Conservation (phyloP, 2,888 invertebrate species). For the Harpalus rufipes region DNA sequence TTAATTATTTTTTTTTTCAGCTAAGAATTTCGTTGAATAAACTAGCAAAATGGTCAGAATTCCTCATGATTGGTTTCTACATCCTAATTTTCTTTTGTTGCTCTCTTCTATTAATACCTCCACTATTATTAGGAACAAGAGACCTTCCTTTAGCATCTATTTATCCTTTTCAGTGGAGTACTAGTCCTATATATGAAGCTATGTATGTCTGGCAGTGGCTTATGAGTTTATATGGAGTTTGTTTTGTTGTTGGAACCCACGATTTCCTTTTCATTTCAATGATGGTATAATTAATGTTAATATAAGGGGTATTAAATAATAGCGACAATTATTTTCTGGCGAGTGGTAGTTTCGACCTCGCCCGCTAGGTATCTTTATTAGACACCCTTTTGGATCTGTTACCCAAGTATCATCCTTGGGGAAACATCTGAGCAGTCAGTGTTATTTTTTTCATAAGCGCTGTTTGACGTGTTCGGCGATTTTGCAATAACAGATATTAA, state of each 20-base stretch:
- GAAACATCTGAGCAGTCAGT: too few species aligned
- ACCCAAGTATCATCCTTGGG: too few species aligned
- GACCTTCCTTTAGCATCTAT: conserved; percentile 62
- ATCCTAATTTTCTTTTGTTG: conserved; percentile 58
- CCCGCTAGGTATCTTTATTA: too few species aligned
- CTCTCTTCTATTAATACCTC: conserved; percentile 57
- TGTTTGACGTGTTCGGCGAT: too few species aligned
- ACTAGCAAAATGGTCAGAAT: conserved; percentile 32
- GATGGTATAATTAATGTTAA: conserved; percentile 16
- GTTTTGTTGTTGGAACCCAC: conserved; percentile 59
- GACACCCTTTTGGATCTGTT: too few species aligned
- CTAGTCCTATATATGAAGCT: conserved; percentile 56
- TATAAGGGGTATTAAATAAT: too few species aligned
- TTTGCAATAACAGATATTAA: too few species aligned
- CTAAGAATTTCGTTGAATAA: conserved; percentile 23
- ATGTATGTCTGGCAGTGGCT: conserved; percentile 65
- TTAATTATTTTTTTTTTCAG: neutral
- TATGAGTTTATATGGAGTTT: conserved; percentile 57
- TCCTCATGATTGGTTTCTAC: conserved; percentile 55
- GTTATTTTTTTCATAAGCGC: too few species aligned
- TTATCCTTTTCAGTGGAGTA: conserved; percentile 57
- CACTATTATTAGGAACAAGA: conserved; percentile 31
- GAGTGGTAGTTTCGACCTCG: too few species aligned
- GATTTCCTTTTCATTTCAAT: conserved; percentile 61
- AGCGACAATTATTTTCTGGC: too few species aligned